These are phyloP conservation scores for Mylabris phalerata DNA, from an alignment of 1,140 invertebrate genomes.

Conservation along the genomic window DNA sequence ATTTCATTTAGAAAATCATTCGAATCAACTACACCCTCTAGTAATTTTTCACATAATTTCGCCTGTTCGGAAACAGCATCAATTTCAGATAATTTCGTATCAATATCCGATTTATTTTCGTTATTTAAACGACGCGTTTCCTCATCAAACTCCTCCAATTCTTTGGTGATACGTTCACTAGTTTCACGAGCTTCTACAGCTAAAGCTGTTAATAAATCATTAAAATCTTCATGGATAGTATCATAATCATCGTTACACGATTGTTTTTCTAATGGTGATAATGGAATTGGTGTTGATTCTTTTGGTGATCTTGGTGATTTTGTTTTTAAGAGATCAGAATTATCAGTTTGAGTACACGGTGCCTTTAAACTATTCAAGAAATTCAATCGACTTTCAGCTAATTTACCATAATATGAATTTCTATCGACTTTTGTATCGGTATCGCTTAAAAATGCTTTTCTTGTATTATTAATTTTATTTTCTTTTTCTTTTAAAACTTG, in stretches of 20 bases:
- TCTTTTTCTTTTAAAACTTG: conserved; percentile 38
- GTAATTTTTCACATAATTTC: conserved; percentile 43
- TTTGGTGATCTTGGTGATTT: conserved; percentile 25
- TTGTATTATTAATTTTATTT: conserved; percentile 34
- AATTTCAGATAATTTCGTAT: conserved; percentile 30
- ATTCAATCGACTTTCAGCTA: conserved; percentile 24
- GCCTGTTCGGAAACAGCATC: conserved; percentile 43
- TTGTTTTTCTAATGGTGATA: conserved; percentile 26
- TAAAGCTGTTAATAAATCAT: conserved; percentile 33
- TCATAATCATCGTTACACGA: conserved; percentile 14
- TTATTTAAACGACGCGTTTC: conserved; percentile 20
- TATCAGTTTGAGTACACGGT: background rate
- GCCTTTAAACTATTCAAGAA: conserved; percentile 34
- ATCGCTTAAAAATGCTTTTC: conserved; percentile 37
- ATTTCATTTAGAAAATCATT: conserved; percentile 19
- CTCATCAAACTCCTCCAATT: conserved; percentile 45
- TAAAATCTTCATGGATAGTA: conserved; percentile 27
- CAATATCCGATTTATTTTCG: background rate
- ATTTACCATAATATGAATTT: conserved; percentile 1
- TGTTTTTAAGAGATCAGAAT: conserved; percentile 2
- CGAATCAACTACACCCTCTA: conserved; percentile 41
- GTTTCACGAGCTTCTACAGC: conserved; percentile 44
- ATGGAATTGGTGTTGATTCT: conserved; percentile 30
- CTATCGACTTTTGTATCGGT: conserved; percentile 23
- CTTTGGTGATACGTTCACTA: conserved; percentile 49